Base-by-base conservation (phyloP, 1,140 invertebrate species). In the Hydropsyche tenuis region DNA sequence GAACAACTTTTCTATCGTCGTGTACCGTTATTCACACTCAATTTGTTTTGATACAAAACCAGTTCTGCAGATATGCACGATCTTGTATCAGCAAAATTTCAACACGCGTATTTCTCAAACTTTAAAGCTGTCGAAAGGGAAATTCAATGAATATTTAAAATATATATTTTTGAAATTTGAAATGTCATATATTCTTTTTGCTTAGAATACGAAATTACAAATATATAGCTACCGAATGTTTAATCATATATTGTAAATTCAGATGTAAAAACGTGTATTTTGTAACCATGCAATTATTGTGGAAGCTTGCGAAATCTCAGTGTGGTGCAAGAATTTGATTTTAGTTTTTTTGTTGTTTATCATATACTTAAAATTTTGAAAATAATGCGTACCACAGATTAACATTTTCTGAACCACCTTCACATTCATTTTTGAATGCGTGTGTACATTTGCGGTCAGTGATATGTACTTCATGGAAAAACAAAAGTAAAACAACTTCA, bases 11-110 rank as follows among this genome's bases (percentile, higher is more conserved):
- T 65, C 27, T 43, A 65, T 65, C 30, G 30, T n/a, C 42, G 1
- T 65, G 30, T 45, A 65, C 30, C 14, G 63, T 65, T 42, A 43
- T 65, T 65, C 42, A 16, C 30, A 43, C 4, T 18, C 63, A 65
- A 70, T 56, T 68, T 70, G 68, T 70, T 56, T 70, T 53, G 46
- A 51, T 48, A 70, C 27, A 70, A 68, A 70, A 70, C 68, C 68
- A 56, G 68, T 70, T 70, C 51, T 30, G 68, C 45, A 46, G 14
- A 65, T 65, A 42, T 56, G 42, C 42, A 23, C 48, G 68, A 56
- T 48, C 68, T 22, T 56, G 68, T 18, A 37, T 16, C 22, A 56
- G 22, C 48, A 48, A 56, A 70, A 37, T 53, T 16, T 27, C 16
- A 25, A 60, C 20, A 23, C 56, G 4, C 12, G 14, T 23, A 46